phyloP scores from a whole-genome alignment of 2,888 invertebrate genomes.

The Neoaliturus tenellus region DNA sequence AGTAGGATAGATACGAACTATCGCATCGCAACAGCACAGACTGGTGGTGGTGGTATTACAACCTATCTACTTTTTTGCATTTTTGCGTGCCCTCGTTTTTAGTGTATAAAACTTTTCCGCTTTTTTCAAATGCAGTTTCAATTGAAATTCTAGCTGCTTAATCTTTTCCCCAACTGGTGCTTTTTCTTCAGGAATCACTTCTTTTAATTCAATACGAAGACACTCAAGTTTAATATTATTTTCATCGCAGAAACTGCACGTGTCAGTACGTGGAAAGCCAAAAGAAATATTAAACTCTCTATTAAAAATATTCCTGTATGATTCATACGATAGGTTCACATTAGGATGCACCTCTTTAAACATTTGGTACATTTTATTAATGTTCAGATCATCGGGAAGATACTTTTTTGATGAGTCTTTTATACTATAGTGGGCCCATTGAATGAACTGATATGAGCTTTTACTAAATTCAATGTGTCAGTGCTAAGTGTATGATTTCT shows the following conservation, averaged over 20 bases:
- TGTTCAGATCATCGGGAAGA: conserved; percentile 36
- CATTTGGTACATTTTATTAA: conserved; percentile 30
- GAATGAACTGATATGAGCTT: conserved; percentile 28
- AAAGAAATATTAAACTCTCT: conserved; percentile 47
- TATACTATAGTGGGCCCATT: conserved; percentile 46
- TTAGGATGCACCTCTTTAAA: conserved; percentile 24
- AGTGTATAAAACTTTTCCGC: conserved; percentile 54
- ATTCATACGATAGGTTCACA: conserved; percentile 18
- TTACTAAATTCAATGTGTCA: not conserved
- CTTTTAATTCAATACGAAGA: conserved; percentile 14
- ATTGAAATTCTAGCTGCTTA: not conserved
- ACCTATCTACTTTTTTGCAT: not conserved
- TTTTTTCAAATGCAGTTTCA: conserved; percentile 38
- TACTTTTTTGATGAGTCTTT: conserved; percentile 43
- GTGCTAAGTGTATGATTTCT: conserved; percentile 2
- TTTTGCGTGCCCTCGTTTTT: conserved; percentile 28
- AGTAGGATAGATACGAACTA: too few relatives aligned
- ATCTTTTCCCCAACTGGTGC: not conserved
- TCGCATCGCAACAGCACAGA: too few relatives aligned
- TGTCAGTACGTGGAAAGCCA: conserved; percentile 40
- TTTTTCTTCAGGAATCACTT: not conserved
- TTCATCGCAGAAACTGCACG: conserved; percentile 41
- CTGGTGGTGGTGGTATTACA: too few relatives aligned
- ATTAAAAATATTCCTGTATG: not conserved
- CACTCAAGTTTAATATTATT: conserved; percentile 24